These are phyloP conservation scores for Mystacides longicornis DNA, from an alignment of 2,888 invertebrate species.

Conservation along the genomic window DNA sequence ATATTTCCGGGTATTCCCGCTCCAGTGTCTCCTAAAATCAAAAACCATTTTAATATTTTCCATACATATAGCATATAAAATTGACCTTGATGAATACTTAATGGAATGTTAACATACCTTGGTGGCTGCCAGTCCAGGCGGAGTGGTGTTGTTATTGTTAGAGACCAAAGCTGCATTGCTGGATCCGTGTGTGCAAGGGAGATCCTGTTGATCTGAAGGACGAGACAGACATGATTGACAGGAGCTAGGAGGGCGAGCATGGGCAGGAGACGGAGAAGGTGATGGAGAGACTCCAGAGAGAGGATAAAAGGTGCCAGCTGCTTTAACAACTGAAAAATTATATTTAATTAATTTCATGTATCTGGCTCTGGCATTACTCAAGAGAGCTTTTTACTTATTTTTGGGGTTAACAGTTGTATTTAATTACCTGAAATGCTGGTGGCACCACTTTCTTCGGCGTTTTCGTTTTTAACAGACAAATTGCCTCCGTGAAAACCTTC, in stretches of 20 bases:
- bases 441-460: slow-evolving; percentile 34
- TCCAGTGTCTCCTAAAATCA: slow-evolving; percentile 44
- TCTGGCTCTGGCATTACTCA: too few relatives aligned
- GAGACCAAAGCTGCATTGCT: not conserved
- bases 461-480: slow-evolving; percentile 44
- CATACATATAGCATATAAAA: not conserved
- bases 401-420: too few relatives aligned
- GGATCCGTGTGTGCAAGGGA: slow-evolving; percentile 10
- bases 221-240: slow-evolving; percentile 13
- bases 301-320: slow-evolving; percentile 87
- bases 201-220: slow-evolving; percentile 7
- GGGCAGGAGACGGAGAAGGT: slow-evolving; percentile 10
- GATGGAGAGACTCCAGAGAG: slow-evolving; percentile 47
- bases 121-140: slow-evolving; percentile 45
- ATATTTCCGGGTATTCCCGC: slow-evolving; percentile 48
- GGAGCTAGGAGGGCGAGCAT: not conserved
- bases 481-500: slow-evolving; percentile 38
- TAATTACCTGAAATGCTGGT: slow-evolving; percentile 43
- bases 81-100: not conserved
- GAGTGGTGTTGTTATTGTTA: slow-evolving; percentile 33
- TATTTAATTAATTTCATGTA: too few relatives aligned
- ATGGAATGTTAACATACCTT: slow-evolving; percentile 34
- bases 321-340: slow-evolving; percentile 82
- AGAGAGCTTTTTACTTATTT: too few relatives aligned
- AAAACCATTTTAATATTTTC: not conserved